These are phyloP conservation scores for Mamestra configurata DNA, from an alignment of 1,140 invertebrate species.

Conservation along the genomic window DNA sequence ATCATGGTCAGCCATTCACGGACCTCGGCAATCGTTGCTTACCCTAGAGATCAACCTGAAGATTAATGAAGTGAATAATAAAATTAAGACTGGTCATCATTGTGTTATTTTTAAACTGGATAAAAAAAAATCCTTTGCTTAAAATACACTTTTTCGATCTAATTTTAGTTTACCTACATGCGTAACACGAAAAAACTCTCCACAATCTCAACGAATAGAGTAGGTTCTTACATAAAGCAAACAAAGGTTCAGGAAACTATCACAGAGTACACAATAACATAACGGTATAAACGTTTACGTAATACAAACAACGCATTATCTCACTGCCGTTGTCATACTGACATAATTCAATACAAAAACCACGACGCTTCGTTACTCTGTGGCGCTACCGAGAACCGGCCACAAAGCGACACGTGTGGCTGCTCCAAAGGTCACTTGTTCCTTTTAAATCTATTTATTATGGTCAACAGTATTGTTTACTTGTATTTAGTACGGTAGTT, in stretches of 20 bases:
- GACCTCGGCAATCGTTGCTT: too few species aligned
- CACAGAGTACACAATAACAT: constrained; percentile 10
- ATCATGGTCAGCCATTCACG: too few species aligned
- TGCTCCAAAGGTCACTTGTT: constrained; percentile 14
- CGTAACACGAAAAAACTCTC: not conserved
- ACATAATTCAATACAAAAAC: constrained; percentile 12
- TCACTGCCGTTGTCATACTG: constrained; percentile 9
- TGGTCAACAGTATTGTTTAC: not conserved
- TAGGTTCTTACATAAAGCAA: not conserved
- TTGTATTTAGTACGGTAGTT: not conserved
- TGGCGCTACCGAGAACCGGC: constrained; percentile 5
- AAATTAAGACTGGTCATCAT: too few species aligned
- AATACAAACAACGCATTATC: constrained; percentile 14
- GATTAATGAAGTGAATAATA: too few species aligned
- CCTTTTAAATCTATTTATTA: not conserved
- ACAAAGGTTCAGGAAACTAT: constrained; percentile 12
- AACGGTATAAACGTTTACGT: not conserved
- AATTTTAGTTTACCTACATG: too few species aligned
- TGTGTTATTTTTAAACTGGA: too few species aligned
- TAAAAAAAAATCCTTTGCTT: too few species aligned
- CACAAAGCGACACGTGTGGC: constrained; percentile 9
- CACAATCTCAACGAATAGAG: not conserved
- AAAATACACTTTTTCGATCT: too few species aligned
- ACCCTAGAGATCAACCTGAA: too few species aligned
- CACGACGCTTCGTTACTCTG: not conserved